Base-by-base conservation (phyloP, 2,797 vertebrate species). In the Hippoglossus hippoglossus region DNA sequence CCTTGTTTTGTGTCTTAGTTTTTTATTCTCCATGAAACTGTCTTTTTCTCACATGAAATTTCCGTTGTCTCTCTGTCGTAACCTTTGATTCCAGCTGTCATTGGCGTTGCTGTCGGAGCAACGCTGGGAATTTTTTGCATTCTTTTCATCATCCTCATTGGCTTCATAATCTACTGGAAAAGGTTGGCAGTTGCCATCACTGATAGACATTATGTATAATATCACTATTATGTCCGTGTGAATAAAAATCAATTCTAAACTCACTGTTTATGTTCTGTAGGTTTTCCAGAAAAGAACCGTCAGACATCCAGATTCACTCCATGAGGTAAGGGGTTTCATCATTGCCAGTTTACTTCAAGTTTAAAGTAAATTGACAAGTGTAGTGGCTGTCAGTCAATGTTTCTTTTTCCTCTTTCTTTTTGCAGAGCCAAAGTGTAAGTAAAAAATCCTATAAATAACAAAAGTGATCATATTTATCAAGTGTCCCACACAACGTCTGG, bases 351-450 rank as follows among this genome's bases (percentile, higher is more conserved):
- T 24, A 22, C 18, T 52, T 18, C 18, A 44, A 10, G 0, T 50
- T 24, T 66, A n/a, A 59, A 61, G 2, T 52, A 28, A 53, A 57
- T 56, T 1, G 9, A 51, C 25, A 58, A 59, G 13, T 54, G 22
- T 12, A 28, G 25, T 34, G 31, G 58, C n/a, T 49, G 9, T 44
- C 61, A 12, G 1, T 81, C 26, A 75, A 24, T 53, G 4, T 65
- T 47, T 1, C 49, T 56, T 69, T 75, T 81, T 74, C 44, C 2
- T 84, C 64, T 50, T 71, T 59, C 13, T 50, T 82, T 81, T 84
- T 82, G 5, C 82, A 95, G 93, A 78, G 65, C 67, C 12, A 94
- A 93, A 92, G 83, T 92, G 93, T 94, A 86, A 94, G 94, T 94
- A 83, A 25, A 63, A 25, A 63, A 36, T 13, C 21, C 11, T 71